These are phyloP conservation scores for Nylanderia fulva DNA, from an alignment of 1,140 invertebrate genomes.

Conservation along the genomic window DNA sequence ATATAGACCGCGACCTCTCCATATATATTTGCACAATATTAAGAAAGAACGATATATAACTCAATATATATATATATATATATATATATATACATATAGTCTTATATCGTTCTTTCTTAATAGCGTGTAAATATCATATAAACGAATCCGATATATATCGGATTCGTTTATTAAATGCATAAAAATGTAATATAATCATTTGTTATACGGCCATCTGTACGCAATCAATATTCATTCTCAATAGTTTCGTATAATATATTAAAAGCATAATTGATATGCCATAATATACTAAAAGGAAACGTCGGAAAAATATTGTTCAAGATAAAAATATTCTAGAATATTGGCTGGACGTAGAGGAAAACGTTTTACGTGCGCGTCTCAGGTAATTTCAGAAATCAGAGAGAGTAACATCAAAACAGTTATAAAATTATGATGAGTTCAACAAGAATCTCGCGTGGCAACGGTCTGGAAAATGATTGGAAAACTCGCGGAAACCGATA, in stretches of 20 bases:
- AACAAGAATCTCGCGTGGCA: not conserved
- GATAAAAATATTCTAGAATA: not conserved
- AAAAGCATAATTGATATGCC: not conserved
- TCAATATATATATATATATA: too few species aligned
- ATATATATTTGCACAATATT: conserved; percentile 23
- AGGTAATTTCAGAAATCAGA: not conserved
- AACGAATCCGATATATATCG: too few species aligned
- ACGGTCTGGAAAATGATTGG: conserved; percentile 24
- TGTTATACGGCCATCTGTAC: not conserved
- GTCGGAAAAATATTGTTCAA: not conserved
- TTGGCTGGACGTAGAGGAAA: not conserved
- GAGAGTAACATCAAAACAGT: not conserved
- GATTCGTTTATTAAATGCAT: not conserved
- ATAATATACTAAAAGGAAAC: not conserved
- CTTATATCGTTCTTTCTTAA: too few species aligned
- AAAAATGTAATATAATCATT: not conserved
- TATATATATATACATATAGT: too few species aligned
- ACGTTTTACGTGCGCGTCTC: not conserved
- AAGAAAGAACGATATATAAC: conserved; percentile 37
- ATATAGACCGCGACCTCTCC: conserved; percentile 36
- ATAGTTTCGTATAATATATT: not conserved
- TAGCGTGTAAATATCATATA: too few species aligned
- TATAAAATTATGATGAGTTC: not conserved
- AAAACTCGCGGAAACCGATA: not conserved
- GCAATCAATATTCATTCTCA: not conserved